Conservation (phyloP, 1,140 invertebrate species). For the Diorhabda sublineata region DNA sequence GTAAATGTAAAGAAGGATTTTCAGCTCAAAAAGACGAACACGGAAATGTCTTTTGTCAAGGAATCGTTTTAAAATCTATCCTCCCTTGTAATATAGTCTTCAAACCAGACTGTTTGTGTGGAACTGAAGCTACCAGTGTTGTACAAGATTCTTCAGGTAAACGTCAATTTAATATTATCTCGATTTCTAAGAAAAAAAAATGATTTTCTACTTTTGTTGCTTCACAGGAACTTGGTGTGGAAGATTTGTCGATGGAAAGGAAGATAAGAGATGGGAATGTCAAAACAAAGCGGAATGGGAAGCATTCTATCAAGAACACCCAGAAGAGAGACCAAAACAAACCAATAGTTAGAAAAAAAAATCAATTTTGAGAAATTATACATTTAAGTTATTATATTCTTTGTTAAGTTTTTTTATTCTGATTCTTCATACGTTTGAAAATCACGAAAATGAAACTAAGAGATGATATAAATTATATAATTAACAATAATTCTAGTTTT, state of each 20-base stretch:
- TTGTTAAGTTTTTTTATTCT: too few relatives aligned
- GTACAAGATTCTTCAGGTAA: slow-evolving; percentile 17
- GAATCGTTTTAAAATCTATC: slow-evolving; percentile 15
- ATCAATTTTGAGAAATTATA: too few relatives aligned
- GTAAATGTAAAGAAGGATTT: slow-evolving; percentile 19
- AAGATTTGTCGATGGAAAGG: slow-evolving; percentile 5
- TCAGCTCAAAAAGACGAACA: background rate
- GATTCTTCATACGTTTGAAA: too few relatives aligned
- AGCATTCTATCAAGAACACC: slow-evolving; percentile 10
- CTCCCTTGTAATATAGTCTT: slow-evolving; percentile 14
- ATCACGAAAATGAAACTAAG: too few relatives aligned
- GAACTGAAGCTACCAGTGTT: slow-evolving; percentile 8
- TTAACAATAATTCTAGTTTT: too few relatives aligned
- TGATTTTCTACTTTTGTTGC: background rate
- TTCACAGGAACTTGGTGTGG: slow-evolving; percentile 15
- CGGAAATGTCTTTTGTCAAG: slow-evolving; percentile 9
- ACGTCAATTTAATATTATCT: background rate
- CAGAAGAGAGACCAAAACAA: slow-evolving; percentile 13
- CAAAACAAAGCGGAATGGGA: slow-evolving; percentile 18
- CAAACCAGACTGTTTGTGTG: slow-evolving; percentile 12
- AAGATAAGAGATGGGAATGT: slow-evolving; percentile 17
- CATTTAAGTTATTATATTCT: too few relatives aligned
- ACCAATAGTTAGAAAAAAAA: background rate
- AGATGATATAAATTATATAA: too few relatives aligned
- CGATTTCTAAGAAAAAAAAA: background rate